Conservation (phyloP, 2,113 vertebrate species). For the Amblyornis subalaris region DNA sequence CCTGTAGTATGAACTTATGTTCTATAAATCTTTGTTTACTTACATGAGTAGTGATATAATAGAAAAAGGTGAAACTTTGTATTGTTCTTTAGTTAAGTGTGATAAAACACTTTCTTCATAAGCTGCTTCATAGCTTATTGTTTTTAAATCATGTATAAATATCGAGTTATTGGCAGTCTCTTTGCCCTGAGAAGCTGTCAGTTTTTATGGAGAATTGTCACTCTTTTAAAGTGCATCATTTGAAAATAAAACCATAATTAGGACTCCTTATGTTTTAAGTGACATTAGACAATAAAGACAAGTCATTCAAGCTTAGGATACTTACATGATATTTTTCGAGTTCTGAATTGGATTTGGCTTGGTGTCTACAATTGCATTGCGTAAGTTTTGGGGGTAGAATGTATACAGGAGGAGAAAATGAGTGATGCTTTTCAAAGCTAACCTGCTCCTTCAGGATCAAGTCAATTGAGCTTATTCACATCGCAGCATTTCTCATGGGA, state of each 20-base stretch:
- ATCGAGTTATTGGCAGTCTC: neutral
- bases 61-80: neutral
- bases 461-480: slow-evolving; percentile 48
- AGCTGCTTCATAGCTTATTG: neutral
- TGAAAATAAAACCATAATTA: slow-evolving; percentile 50
- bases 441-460: slow-evolving; percentile 36
- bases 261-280: slow-evolving; percentile 39
- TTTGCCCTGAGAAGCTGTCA: slow-evolving; percentile 3
- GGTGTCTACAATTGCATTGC: neutral
- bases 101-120: neutral
- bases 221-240: neutral
- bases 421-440: slow-evolving; percentile 43
- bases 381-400: neutral
- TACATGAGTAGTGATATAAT: neutral
- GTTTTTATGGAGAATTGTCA: slow-evolving; percentile 11
- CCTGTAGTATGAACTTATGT: neutral
- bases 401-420: slow-evolving; percentile 5
- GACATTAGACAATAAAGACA: slow-evolving; percentile 19
- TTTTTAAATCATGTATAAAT: neutral
- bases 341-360: slow-evolving; percentile 18
- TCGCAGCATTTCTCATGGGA: slow-evolving; percentile 49
- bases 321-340: slow-evolving; percentile 22
- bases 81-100: neutral
- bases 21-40: neutral
- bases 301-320: slow-evolving; percentile 8